Conservation (phyloP, 1,140 invertebrate genomes). For the Frieseomelitta varia region DNA sequence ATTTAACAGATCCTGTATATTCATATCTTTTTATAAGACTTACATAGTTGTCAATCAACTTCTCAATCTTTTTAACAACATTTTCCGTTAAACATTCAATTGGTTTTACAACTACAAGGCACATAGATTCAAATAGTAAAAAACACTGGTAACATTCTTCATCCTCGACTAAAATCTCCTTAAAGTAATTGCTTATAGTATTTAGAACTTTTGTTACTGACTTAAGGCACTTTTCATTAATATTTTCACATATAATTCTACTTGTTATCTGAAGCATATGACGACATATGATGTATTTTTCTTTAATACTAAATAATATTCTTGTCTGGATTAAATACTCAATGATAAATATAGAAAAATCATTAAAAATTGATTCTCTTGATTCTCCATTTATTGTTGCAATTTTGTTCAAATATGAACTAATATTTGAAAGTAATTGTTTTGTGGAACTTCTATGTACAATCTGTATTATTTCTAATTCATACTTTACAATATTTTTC, state of each 20-base stretch:
- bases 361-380: not conserved
- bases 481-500: conserved; percentile 35
- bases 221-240: conserved; percentile 27
- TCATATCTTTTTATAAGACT: conserved; percentile 45
- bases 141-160: conserved; percentile 62
- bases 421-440: conserved; percentile 39
- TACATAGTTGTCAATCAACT: conserved; percentile 26
- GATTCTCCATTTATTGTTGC: not conserved
- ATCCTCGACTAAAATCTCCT: conserved; percentile 30
- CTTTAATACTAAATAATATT: conserved; percentile 14
- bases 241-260: conserved; percentile 33
- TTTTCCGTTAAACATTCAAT: conserved; percentile 34
- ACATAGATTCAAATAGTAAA: conserved; percentile 55
- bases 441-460: conserved; percentile 33
- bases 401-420: conserved; percentile 38
- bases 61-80: conserved; percentile 25
- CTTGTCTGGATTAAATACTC: not conserved
- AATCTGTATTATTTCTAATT: conserved; percentile 46
- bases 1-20: conserved; percentile 44
- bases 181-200: conserved; percentile 42
- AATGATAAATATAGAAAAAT: conserved; percentile 42
- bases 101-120: conserved; percentile 50
- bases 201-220: conserved; percentile 23
- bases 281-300: conserved; percentile 24
- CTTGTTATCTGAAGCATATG: conserved; percentile 44